Percentiles rank a stretch among this genome's conserved stretches.
Conservation (phyloP, 2,113 vertebrate genomes). For the Chlamydotis undulata region DNA sequence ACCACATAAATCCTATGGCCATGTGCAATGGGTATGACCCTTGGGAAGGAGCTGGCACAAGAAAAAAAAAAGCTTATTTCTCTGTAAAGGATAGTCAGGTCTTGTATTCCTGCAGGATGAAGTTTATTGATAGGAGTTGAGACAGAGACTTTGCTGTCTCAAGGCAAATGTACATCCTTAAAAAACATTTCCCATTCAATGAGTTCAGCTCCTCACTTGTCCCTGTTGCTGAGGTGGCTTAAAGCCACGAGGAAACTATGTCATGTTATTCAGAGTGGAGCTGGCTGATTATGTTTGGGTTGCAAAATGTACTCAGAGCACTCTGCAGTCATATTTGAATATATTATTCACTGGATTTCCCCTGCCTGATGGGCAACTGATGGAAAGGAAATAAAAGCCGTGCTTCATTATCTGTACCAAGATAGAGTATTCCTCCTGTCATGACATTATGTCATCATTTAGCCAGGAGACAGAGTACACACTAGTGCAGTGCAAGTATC, state of each 20-base stretch:
- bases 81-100: background rate
- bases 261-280: conserved; percentile 11
- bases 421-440: background rate
- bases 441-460: background rate
- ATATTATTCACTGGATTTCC: conserved; percentile 1
- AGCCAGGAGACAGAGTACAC: background rate
- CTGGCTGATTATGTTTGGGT: background rate
- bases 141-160: background rate
- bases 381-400: background rate
- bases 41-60: background rate
- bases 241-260: background rate
- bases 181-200: background rate
- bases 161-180: background rate
- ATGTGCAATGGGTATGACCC: fast-evolving
- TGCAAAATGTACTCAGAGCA: conserved; percentile 7
- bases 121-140: background rate
- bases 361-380: background rate
- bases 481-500: fast-evolving
- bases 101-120: background rate
- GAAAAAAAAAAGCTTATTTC: background rate
- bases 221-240: background rate
- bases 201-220: background rate
- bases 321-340: conserved; percentile 1
- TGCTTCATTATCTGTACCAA: background rate
- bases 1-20: background rate